Conservation (phyloP, 2,113 vertebrate species). For the Epinephelus fuscoguttatus region DNA sequence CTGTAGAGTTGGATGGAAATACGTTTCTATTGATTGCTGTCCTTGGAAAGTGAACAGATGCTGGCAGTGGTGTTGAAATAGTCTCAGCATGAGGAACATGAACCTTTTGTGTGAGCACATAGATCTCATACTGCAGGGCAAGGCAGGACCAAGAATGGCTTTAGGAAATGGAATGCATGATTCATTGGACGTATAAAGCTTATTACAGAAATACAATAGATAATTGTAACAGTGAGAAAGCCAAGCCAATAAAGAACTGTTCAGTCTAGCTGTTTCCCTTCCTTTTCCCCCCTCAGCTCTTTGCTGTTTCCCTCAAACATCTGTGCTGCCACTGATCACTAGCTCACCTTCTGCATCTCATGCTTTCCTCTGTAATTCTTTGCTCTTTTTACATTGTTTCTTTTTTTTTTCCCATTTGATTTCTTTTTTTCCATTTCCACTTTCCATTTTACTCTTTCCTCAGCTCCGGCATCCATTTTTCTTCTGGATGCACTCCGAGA, state of each 20-base stretch:
- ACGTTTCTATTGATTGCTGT: constrained; percentile 79
- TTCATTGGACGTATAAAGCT: constrained; percentile 62
- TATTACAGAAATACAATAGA: constrained; percentile 72
- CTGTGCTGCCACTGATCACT: constrained; percentile 9
- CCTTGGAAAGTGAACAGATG: constrained; percentile 73
- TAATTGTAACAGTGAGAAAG: constrained; percentile 59
- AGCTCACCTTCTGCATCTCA: constrained; percentile 33
- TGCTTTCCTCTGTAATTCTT: constrained; percentile 23
- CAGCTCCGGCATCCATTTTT: constrained; percentile 51
- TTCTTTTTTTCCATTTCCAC: constrained; percentile 40
- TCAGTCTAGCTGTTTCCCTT: constrained; percentile 16
- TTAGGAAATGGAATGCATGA: constrained; percentile 61
- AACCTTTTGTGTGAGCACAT: constrained; percentile 76
- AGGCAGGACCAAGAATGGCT: constrained; percentile 59
- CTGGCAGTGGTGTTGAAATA: constrained; percentile 72
- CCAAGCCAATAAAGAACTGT: constrained; percentile 41
- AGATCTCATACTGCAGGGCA: constrained; percentile 68
- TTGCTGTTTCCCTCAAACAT: constrained; percentile 29
- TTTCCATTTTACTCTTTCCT: constrained; percentile 53
- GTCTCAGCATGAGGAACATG: constrained; percentile 69
- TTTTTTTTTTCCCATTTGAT: constrained; percentile 3
- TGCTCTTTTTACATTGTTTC: constrained; percentile 3
- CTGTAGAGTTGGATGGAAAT: constrained; percentile 68
- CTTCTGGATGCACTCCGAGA: constrained; percentile 64
- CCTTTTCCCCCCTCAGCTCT: constrained; percentile 20